Evolutionary conservation across 2,888 invertebrate genomes (phyloP), one percentile per base, ranked within the genome.

Genomic region (Cheilosia scutellata): DNA sequence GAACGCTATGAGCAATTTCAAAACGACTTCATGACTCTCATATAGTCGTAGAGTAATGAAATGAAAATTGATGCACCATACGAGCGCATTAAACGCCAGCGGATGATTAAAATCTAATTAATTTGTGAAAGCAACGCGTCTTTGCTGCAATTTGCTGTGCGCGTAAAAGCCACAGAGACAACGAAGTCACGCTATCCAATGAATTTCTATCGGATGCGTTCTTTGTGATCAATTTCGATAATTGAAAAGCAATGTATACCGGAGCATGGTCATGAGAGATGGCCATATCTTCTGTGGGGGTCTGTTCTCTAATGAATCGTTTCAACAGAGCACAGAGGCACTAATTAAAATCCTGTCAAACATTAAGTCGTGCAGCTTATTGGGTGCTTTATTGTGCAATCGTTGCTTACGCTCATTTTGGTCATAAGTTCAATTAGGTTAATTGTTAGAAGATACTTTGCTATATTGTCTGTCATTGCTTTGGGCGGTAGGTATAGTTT

Each of bases 21-120:
- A 40, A 58, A 31, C 5, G n/a, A 55, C 16, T 42, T 20, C 20
- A 20, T 20, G 20, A 20, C 0, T 2, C 20, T 20, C 20, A 20
- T 20, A 20, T 20, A 20, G 20, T 20, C 0, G 20, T 20, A 20
- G 20, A 20, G 20, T 42, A 68, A 68, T 60, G 31, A 63, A 77
- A 70, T 40, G 70, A 55, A 55, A 65, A 78, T 70, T 63, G 53
- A 68, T 53, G 55, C 68, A 62, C 62, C 60, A 62, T 53, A 55
- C 37, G 37, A 53, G 55, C 31, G 37, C 44, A 70, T 70, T 70
- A 62, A 77, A 62, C n/a, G 47, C 53, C 29, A 47, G 20, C 70
- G 13, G 77, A 77, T 62, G 58, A 78, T 70, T 47, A 71, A 78
- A 71, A 71, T 31, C 60, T 42, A 62, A 78, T 78, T 78, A 51